Evolutionary conservation across 1,140 invertebrate genomes (phyloP), one percentile per base, ranked within the genome.

Genomic region (Gonioctena quinquepunctata): DNA sequence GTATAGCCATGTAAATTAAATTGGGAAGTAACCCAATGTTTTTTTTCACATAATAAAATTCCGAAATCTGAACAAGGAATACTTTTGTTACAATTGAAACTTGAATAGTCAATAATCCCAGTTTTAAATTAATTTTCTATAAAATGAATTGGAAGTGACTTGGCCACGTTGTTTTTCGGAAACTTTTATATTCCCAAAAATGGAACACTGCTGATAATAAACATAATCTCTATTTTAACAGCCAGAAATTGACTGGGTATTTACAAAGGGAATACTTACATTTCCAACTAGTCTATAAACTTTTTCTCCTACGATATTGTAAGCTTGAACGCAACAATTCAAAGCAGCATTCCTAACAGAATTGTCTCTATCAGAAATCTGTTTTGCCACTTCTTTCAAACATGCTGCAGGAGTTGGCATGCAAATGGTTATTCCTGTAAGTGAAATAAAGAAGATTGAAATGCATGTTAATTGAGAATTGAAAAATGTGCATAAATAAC

Each of bases 281-380:
- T 94, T 91, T 73, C 96, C 96, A 77, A 98, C 91, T 79, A 94
- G 89, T 85, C 97, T 97, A 81, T 92, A 97, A 1, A 98, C 87
- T 82, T 90, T 90, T 79, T 99, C 96, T 0, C 96, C 96, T 70
- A 96, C 92, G 21, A 96, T 86, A 81, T 92, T 93, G 83, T 96
- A 98, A 0, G 93, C 96, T 76, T 93, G 90, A 13, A 98, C 94
- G 52, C 98, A 90, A 76, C 94, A 95, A 85, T 99, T 99, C 1
- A 99, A 86, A 1, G 97, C 96, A 8, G 96, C 96, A 83, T 94
- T 98, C 62, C 97, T 87, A 49, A 99, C 97, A n/a, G 92, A 91
- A 84, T 96, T 98, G 84, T 99, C 97, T 27, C 96, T 85, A 84
- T 99, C 97, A 1, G 94, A 92, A 77, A 99, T 98, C 80, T 98